Conservation (phyloP, 2,888 invertebrate species). For the Macrosiphum euphorbiae region DNA sequence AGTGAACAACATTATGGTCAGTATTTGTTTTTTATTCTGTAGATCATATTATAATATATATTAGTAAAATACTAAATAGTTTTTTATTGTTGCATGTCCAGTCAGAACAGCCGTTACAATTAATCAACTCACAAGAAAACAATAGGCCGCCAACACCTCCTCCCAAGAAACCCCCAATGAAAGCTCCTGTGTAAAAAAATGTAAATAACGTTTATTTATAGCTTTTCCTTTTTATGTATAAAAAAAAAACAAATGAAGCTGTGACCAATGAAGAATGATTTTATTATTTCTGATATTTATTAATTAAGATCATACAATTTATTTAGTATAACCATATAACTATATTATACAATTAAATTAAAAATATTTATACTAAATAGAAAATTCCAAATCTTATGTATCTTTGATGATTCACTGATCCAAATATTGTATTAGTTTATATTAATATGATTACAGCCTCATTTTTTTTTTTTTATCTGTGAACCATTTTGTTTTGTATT, state of each 20-base stretch:
- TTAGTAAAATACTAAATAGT: neutral
- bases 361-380: conserved; percentile 1
- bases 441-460: neutral
- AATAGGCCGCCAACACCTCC: conserved; percentile 68
- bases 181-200: conserved; percentile 65
- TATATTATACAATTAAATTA: neutral
- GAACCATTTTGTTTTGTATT: neutral
- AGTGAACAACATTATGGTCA: conserved; percentile 43
- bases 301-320: neutral
- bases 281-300: conserved; percentile 42
- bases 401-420: conserved; percentile 9
- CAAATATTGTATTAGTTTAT: conserved; percentile 35
- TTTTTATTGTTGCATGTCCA: neutral
- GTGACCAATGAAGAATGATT: conserved; percentile 7
- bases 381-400: neutral
- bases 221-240: neutral
- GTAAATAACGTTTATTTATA: neutral
- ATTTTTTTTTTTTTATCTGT: neutral
- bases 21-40: neutral
- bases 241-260: conserved; percentile 31
- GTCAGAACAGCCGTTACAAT: conserved; percentile 43
- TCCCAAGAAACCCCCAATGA: conserved; percentile 68
- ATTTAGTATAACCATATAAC: neutral
- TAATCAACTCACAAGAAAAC: conserved; percentile 18
- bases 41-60: neutral